Percentiles rank a stretch among this genome's conserved stretches.
Evolutionary conservation across 2,797 vertebrate species (phyloP).

Genomic region (Darevskia mixta): DNA sequence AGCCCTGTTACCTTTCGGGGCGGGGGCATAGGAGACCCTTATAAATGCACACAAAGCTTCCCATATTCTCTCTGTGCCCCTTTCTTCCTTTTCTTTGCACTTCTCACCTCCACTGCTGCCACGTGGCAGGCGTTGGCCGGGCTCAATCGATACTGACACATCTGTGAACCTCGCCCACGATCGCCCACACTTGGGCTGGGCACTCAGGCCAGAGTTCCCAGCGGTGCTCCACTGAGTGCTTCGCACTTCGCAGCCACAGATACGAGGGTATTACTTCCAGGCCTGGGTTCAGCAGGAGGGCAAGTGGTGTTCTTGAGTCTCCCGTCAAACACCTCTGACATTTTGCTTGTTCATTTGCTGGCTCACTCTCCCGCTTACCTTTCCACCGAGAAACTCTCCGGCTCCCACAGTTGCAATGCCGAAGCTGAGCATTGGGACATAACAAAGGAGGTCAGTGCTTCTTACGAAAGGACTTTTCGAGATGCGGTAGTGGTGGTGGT

Average conservation of each 20-base stretch:
- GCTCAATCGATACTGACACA: conserved; percentile 21
- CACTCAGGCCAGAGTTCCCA: conserved; percentile 15
- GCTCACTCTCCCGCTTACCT: neutral
- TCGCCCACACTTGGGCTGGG: neutral
- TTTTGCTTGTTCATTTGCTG: neutral
- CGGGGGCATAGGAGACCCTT: neutral
- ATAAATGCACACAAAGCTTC: neutral
- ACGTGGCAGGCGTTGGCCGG: neutral
- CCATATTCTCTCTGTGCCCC: neutral
- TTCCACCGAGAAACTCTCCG: neutral
- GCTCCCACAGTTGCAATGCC: neutral
- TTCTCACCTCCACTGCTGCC: neutral
- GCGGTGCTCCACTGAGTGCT: conserved; percentile 15
- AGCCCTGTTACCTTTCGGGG: too few species aligned
- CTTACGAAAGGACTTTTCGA: neutral
- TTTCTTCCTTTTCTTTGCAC: neutral
- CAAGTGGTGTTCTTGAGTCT: conserved; percentile 19
- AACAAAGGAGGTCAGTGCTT: neutral
- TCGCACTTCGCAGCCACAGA: conserved; percentile 9
- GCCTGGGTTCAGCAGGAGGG: conserved; percentile 25
- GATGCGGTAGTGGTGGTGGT: neutral
- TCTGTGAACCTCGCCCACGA: neutral
- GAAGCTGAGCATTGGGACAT: neutral
- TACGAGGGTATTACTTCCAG: conserved; percentile 11
- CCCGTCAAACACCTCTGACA: neutral